These are phyloP conservation scores for Caenorhabditis parvicauda DNA, from an alignment of 2,888 invertebrate species.

Conservation along the genomic window DNA sequence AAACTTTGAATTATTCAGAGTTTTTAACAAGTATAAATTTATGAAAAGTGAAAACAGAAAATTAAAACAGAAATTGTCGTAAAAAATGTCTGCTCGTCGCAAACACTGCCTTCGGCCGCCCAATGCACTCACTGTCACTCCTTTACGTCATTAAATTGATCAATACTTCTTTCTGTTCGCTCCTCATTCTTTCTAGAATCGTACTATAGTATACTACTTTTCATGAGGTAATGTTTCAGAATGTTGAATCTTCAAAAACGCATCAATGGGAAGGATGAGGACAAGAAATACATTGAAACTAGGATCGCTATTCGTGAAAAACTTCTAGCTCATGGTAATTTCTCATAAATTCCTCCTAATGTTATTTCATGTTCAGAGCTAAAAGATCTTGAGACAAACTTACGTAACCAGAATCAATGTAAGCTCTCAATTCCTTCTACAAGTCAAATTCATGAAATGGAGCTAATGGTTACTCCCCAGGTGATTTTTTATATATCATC, in stretches of 20 bases:
- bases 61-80: no score
- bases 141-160: no score
- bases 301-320: constrained; percentile 56
- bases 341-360: background rate
- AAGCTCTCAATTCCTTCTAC: constrained; percentile 79
- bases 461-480: constrained; percentile 74
- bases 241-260: constrained; percentile 61
- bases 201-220: background rate
- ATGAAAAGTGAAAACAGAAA: no score
- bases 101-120: no score
- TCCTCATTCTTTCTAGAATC: background rate
- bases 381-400: constrained; percentile 75
- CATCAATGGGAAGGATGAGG: constrained; percentile 55
- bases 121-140: no score
- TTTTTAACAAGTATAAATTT: no score
- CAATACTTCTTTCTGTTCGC: no score
- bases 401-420: constrained; percentile 76
- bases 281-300: constrained; percentile 50
- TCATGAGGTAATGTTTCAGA: no score
- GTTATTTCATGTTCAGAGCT: constrained; percentile 66
- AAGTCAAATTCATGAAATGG: constrained; percentile 78
- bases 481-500: constrained; percentile 66
- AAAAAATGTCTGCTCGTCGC: no score
- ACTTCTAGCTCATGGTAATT: constrained; percentile 45
- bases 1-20: no score